Base-by-base conservation (phyloP, 2,888 invertebrate genomes). In the Agapostemon virescens region DNA sequence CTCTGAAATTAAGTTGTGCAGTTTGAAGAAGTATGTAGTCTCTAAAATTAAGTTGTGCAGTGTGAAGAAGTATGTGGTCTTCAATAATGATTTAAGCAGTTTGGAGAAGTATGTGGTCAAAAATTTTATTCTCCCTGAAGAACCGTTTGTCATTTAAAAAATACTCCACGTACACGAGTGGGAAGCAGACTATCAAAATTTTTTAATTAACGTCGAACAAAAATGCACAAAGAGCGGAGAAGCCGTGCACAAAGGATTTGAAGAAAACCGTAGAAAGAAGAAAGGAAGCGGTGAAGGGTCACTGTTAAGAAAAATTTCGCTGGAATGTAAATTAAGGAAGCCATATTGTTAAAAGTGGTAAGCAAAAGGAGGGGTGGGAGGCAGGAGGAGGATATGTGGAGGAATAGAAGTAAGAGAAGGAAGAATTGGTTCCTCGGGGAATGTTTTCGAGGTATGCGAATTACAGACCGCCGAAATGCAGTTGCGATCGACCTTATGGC, bases 391-490 rank as follows among this genome's bases (percentile, higher is more conserved):
- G n/a, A n/a, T n/a, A n/a, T n/a, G n/a, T n/a, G n/a, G n/a, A n/a
- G n/a, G n/a, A n/a, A n/a, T n/a, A n/a, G n/a, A n/a, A n/a, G n/a
- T n/a, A n/a, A n/a, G n/a, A n/a, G n/a, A n/a, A n/a, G n/a, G n/a
- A n/a, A n/a, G 13, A 30, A 49, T 20, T 70, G 58, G 67, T 66
- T 66, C 66, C 49, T 30, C 67, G 67, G 49, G 20, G 49, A 52
- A 38, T 26, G 42, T 17, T 55, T 26, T 6, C 1, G 30, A 15
- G 7, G 23, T 42, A n/a, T 45, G 55, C 69, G 40, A 76, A 70
- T 78, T 76, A 76, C 49, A 61, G 69, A 66, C 66, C 13, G 15
- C 45, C 61, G 66, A 75, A 58, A 70, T 79, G 67, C 45, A 38
- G 49, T 70, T 70, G 42, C 58, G 33, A 67, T 70, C 70, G 66